Evolutionary conservation across 2,113 vertebrate genomes (phyloP), one percentile per base, ranked within the genome.

Genomic region (Pogona vitticeps): DNA sequence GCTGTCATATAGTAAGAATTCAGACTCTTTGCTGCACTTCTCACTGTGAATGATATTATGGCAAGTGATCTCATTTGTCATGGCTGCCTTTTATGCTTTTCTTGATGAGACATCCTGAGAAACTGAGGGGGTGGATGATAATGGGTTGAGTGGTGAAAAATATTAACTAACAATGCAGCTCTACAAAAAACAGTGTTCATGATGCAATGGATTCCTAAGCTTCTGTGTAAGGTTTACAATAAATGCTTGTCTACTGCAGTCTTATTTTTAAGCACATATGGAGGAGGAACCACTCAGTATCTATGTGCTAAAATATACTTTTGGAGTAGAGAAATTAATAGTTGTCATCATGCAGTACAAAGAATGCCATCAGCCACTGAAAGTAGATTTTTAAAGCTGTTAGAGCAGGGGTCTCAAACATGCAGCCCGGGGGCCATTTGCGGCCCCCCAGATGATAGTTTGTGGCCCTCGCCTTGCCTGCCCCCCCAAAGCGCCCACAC

Each of bases 71-170:
- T 68, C 31, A 38, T 79, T 79, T 79, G 72, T 33, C 93, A 67
- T 83, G 87, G 80, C 20, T 56, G 2, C 90, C 80, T 56, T 88
- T 84, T 86, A 65, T 81, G 42, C 65, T 88, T 89, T 76, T 82
- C 1, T 72, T 63, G 71, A 31, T 87, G 86, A 92, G 26, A 61
- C 76, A 7, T 86, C 36, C 23, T 73, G n/a, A 83, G 81, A 85
- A 85, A 91, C 46, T 33, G 59, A 80, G 56, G n/a, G 87, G 80
- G 36, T 85, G 76, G 81, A 86, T 91, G 88, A 85, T 13, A 85
- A 83, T 52, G 28, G n/a, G 91, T 88, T 90, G 33, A 89, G 58
- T 90, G 33, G 10, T 61, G 38, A 92, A 90, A 92, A 86, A 65
- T n/a, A 36, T 92, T 67, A 67, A 31, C 65, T 38, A 38, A 46